Percentiles rank a stretch among this genome's conserved stretches.
Evolutionary conservation across 2,888 invertebrate species (phyloP).

Genomic region (Notodonta dromedarius): DNA sequence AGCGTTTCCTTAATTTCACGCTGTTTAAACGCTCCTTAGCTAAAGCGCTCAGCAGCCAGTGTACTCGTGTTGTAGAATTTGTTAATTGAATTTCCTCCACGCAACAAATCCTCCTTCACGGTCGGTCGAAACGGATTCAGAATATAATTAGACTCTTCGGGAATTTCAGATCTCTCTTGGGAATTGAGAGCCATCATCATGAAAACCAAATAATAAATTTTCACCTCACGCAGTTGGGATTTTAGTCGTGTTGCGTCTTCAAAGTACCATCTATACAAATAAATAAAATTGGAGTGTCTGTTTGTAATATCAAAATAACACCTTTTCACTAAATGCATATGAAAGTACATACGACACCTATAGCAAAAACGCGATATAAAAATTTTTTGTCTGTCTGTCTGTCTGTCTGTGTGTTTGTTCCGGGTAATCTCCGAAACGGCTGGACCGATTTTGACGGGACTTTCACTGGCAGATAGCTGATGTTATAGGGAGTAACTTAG

Average conservation of each 20-base stretch:
- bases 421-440: no score
- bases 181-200: conserved; percentile 24
- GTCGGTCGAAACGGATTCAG: conserved; percentile 30
- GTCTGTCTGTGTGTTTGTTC: no score
- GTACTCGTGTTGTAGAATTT: conserved; percentile 33
- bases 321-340: no score
- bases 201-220: conserved; percentile 34
- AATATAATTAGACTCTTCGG: conserved; percentile 38
- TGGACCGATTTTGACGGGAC: no score
- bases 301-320: no score
- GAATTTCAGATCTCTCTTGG: conserved; percentile 21
- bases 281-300: no score
- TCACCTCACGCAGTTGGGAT: conserved; percentile 11
- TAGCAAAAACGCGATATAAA: no score
- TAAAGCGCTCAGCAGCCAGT: conserved; percentile 29
- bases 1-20: conserved; percentile 29
- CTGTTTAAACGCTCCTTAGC: conserved; percentile 26
- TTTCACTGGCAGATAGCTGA: no score
- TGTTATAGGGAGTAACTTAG: no score
- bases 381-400: no score
- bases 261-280: no score
- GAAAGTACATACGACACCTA: no score
- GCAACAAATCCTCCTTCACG: conserved; percentile 46
- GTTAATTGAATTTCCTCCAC: conserved; percentile 52
- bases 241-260: not conserved